Percentiles rank a stretch among this genome's conserved stretches.
Evolutionary conservation across 2,888 invertebrate genomes (phyloP).

Genomic region (Mythimna pallens): DNA sequence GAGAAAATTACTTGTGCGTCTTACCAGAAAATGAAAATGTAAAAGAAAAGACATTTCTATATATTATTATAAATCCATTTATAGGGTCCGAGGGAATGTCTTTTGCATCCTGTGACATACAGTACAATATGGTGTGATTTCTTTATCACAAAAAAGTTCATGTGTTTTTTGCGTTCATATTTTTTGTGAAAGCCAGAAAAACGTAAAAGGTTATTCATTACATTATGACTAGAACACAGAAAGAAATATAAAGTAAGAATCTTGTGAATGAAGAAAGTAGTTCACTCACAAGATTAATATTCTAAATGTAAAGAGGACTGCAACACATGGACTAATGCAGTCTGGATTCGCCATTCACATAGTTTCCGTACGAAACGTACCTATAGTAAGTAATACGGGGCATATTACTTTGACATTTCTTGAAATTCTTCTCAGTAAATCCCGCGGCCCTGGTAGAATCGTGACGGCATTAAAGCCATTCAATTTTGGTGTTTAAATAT

Average conservation of each 20-base stretch:
- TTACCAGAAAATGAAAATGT: constrained; percentile 48
- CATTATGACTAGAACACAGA: too few species aligned
- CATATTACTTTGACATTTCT: constrained; percentile 41
- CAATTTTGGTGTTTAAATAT: constrained; percentile 59
- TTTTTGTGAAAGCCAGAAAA: not conserved
- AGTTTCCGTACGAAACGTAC: constrained; percentile 28
- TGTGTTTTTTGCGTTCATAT: constrained; percentile 1
- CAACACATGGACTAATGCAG: constrained; percentile 12
- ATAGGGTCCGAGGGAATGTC: constrained; percentile 39
- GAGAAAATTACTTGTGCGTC: constrained; percentile 54
- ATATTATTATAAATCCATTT: constrained; percentile 43
- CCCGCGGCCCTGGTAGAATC: constrained; percentile 32
- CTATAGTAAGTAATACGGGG: constrained; percentile 15
- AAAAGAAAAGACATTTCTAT: constrained; percentile 37
- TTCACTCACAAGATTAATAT: too few species aligned
- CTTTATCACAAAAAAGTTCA: constrained; percentile 1
- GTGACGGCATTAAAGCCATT: constrained; percentile 49
- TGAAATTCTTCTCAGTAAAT: constrained; percentile 30
- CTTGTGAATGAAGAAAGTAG: constrained; percentile 2
- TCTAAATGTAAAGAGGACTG: too few species aligned
- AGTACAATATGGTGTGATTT: constrained; percentile 16
- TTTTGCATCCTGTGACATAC: constrained; percentile 19
- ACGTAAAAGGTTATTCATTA: not conserved
- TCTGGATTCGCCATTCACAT: constrained; percentile 18
- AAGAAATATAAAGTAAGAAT: not conserved